A percentile compares a stretch with the other conserved stretches of the same genome.
Conservation (phyloP, 2,797 vertebrate genomes). For the Ctenochaetus hawaiiensis region DNA sequence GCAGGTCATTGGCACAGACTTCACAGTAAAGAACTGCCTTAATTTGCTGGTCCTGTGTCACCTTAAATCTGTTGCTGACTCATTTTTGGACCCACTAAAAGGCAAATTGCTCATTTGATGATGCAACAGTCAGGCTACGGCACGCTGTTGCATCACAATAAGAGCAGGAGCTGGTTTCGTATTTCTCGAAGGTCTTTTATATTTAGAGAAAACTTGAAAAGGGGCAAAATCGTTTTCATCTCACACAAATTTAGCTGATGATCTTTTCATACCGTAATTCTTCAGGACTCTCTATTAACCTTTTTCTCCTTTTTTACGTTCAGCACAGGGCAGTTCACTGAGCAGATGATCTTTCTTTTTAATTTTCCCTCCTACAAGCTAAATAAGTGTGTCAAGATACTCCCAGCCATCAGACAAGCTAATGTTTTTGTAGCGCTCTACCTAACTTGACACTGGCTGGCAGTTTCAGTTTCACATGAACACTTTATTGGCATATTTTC, state of each 20-base stretch:
- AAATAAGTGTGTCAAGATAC: neutral
- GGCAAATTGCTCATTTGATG: slow-evolving; percentile 39
- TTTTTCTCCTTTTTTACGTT: neutral
- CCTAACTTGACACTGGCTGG: neutral
- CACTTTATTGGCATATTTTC: slow-evolving; percentile 12
- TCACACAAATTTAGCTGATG: neutral
- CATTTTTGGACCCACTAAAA: slow-evolving; percentile 26
- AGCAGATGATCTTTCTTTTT: slow-evolving; percentile 1
- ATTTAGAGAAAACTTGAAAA: slow-evolving; percentile 8
- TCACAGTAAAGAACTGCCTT: slow-evolving; percentile 39
- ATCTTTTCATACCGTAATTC: neutral
- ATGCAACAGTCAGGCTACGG: slow-evolving; percentile 13
- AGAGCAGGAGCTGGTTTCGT: neutral
- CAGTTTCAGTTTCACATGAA: slow-evolving; percentile 7
- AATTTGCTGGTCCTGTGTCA: slow-evolving; percentile 42
- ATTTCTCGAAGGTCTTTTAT: neutral
- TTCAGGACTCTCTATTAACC: neutral
- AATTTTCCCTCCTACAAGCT: neutral
- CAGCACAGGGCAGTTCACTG: neutral
- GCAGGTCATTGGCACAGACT: slow-evolving; percentile 41
- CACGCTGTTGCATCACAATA: slow-evolving; percentile 8
- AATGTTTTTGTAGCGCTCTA: neutral
- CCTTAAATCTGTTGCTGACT: slow-evolving; percentile 54
- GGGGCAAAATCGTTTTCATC: neutral
- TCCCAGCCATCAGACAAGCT: neutral